phyloP scores from a whole-genome alignment of 2,888 invertebrate genomes.

The Hypena proboscidalis region DNA sequence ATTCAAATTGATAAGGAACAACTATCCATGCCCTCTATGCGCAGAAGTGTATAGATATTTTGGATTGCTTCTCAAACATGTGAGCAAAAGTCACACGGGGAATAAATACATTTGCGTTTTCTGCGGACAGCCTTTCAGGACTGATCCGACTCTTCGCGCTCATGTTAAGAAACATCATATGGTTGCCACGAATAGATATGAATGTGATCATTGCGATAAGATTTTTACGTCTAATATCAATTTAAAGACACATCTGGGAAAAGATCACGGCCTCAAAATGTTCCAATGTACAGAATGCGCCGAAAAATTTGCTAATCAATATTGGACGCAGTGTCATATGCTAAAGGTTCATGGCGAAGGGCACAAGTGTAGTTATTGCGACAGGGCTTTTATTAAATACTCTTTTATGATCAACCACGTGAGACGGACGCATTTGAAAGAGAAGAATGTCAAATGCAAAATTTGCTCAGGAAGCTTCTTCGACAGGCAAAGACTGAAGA shows the following conservation, averaged over 20 bases:
- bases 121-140: slow-evolving; percentile 64
- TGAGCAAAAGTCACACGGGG: slow-evolving; percentile 59
- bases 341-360: slow-evolving; percentile 60
- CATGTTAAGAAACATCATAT: slow-evolving; percentile 61
- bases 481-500: slow-evolving; percentile 60
- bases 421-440: slow-evolving; percentile 65
- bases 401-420: slow-evolving; percentile 68
- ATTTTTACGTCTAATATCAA: slow-evolving; percentile 52
- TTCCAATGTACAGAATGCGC: slow-evolving; percentile 59
- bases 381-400: slow-evolving; percentile 63
- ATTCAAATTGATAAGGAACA: slow-evolving; percentile 60
- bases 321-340: slow-evolving; percentile 63
- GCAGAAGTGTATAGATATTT: slow-evolving; percentile 61
- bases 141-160: slow-evolving; percentile 62
- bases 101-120: slow-evolving; percentile 66
- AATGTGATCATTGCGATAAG: slow-evolving; percentile 56
- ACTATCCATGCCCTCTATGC: slow-evolving; percentile 65
- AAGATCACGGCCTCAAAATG: slow-evolving; percentile 58
- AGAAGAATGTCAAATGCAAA: slow-evolving; percentile 67
- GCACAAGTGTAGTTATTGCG: slow-evolving; percentile 64
- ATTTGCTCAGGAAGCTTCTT: slow-evolving; percentile 67
- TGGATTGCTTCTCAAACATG: slow-evolving; percentile 59
- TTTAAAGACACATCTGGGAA: slow-evolving; percentile 59
- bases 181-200: slow-evolving; percentile 39
- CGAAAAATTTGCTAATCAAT: slow-evolving; percentile 64